Percentiles rank a stretch among this genome's conserved stretches.
Conservation (phyloP, 2,113 vertebrate species). For the Ceuthmochares aereus region DNA sequence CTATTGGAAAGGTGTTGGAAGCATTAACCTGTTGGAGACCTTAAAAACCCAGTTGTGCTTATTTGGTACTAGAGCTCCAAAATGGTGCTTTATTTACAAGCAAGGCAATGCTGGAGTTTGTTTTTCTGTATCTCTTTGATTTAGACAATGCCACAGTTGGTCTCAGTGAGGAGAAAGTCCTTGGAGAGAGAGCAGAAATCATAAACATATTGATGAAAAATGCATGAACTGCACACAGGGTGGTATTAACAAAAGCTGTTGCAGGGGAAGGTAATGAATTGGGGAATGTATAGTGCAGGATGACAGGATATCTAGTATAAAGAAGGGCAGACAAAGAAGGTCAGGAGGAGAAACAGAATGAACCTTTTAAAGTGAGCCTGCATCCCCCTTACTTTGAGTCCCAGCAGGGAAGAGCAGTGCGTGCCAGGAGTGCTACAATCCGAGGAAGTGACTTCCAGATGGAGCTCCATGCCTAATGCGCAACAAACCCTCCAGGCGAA, state of each 20-base stretch:
- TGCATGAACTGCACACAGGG: not conserved
- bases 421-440: not conserved
- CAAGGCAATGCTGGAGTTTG: not conserved
- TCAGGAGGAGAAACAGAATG: not conserved
- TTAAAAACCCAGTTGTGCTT: not conserved
- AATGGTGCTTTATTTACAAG: not conserved
- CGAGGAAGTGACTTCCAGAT: not conserved
- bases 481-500: not conserved
- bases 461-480: not conserved
- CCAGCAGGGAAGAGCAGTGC: not conserved
- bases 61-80: not conserved
- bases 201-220: conserved; percentile 31
- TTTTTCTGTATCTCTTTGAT: not conserved
- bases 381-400: not conserved
- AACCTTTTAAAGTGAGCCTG: not conserved
- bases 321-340: not conserved
- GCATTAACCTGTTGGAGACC: not conserved
- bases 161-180: not conserved
- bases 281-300: not conserved
- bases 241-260: conserved; percentile 25
- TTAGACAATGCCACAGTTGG: conserved; percentile 1
- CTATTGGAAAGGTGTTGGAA: not conserved
- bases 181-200: conserved; percentile 17
- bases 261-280: not conserved
- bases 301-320: not conserved